Evolutionary conservation across 2,113 vertebrate genomes (phyloP).

Genomic region (Anseranas semipalmata): DNA sequence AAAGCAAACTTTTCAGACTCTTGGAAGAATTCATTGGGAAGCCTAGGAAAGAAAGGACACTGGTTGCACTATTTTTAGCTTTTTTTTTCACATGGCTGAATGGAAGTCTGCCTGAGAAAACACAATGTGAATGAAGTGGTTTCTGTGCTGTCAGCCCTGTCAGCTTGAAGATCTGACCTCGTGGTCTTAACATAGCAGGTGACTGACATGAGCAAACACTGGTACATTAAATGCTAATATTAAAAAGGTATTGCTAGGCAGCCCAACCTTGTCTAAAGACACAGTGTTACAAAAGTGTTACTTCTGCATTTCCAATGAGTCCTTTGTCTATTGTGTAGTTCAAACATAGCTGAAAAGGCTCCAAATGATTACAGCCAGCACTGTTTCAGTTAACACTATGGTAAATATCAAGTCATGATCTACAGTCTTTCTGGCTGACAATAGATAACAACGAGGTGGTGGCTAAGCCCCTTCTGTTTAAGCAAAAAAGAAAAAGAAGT

Average conservation of each 20-base stretch:
- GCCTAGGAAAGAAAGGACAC: neutral
- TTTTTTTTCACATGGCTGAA: neutral
- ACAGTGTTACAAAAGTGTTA: slow-evolving; percentile 26
- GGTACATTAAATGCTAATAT: slow-evolving; percentile 32
- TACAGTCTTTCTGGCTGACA: neutral
- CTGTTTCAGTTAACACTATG: neutral
- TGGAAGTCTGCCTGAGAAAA: slow-evolving; percentile 1
- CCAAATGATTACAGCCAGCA: slow-evolving; percentile 13
- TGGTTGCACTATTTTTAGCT: neutral
- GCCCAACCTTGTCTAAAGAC: slow-evolving; percentile 31
- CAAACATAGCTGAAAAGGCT: slow-evolving; percentile 23
- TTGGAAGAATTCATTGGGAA: slow-evolving; percentile 1
- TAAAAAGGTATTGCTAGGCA: slow-evolving; percentile 47
- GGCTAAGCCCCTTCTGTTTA: neutral
- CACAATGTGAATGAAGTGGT: neutral
- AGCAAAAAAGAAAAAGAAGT: neutral
- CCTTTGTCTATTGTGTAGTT: slow-evolving; percentile 43
- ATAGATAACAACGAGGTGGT: neutral
- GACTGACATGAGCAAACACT: slow-evolving; percentile 75
- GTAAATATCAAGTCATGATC: neutral
- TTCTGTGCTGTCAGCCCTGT: neutral
- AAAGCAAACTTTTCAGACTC: neutral
- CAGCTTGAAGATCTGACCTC: slow-evolving; percentile 16
- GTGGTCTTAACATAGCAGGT: slow-evolving; percentile 63
- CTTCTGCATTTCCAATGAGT: slow-evolving; percentile 68